These are phyloP conservation scores for Drosophila mimetica DNA, from an alignment of 2,888 invertebrate genomes.

Conservation along the genomic window DNA sequence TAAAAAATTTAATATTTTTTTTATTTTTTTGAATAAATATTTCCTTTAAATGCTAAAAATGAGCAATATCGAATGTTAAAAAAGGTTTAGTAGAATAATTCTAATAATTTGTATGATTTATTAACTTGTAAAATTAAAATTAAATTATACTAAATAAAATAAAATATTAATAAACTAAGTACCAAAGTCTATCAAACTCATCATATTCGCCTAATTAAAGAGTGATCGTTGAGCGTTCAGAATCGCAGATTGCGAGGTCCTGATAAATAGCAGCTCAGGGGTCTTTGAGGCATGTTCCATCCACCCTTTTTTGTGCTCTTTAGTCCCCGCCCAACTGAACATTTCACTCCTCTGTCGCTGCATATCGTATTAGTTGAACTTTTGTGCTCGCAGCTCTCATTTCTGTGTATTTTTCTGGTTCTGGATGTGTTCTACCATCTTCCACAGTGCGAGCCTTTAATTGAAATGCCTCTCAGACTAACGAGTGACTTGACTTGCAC, in stretches of 20 bases:
- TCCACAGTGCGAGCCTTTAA: slow-evolving; percentile 51
- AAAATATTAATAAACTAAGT: too few relatives aligned
- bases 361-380: slow-evolving; percentile 67
- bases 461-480: slow-evolving; percentile 63
- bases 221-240: slow-evolving; percentile 35
- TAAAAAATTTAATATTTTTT: too few relatives aligned
- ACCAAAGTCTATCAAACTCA: not conserved
- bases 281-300: slow-evolving; percentile 42
- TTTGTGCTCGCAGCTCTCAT: slow-evolving; percentile 47
- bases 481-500: slow-evolving; percentile 59
- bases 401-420: slow-evolving; percentile 24
- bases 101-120: too few relatives aligned
- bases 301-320: not conserved
- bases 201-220: slow-evolving; percentile 1
- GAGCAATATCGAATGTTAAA: too few relatives aligned
- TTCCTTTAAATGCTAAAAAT: too few relatives aligned
- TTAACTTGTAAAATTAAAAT: too few relatives aligned
- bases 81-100: too few relatives aligned
- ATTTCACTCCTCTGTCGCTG: slow-evolving; percentile 25
- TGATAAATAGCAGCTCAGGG: slow-evolving; percentile 66
- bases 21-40: not conserved
- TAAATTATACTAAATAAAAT: too few relatives aligned
- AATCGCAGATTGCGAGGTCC: slow-evolving; percentile 62
- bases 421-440: slow-evolving; percentile 11
- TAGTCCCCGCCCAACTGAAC: not conserved